These are phyloP conservation scores for Pyralis farinalis DNA, from an alignment of 2,888 invertebrate species.

Conservation along the genomic window DNA sequence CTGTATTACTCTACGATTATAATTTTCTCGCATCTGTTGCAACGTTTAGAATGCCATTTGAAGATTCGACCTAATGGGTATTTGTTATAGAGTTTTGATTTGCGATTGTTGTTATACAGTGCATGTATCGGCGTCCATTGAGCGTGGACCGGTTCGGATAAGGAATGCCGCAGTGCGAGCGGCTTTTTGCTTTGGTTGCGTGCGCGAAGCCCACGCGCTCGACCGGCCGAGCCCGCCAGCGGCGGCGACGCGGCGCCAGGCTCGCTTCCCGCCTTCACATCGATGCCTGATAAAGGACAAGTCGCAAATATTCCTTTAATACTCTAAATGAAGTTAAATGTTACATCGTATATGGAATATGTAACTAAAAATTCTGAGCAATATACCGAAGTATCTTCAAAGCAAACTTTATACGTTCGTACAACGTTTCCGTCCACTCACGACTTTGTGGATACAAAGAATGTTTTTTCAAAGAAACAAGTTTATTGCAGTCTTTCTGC, in stretches of 20 bases:
- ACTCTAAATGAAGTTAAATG: constrained; percentile 16
- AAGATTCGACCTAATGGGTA: constrained; percentile 26
- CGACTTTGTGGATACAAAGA: constrained; percentile 12
- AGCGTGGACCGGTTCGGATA: constrained; percentile 64
- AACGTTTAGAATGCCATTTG: constrained; percentile 18
- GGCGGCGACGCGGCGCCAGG: too few relatives aligned
- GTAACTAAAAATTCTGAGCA: not conserved
- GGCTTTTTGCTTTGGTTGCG: constrained; percentile 67
- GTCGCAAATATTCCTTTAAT: constrained; percentile 57
- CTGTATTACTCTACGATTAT: constrained; percentile 59
- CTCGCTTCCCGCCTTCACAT: constrained; percentile 40
- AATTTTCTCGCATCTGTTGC: constrained; percentile 47
- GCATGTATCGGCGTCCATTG: constrained; percentile 63
- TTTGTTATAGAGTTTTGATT: constrained; percentile 39
- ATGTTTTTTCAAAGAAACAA: constrained; percentile 5
- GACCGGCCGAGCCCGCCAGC: constrained; percentile 36
- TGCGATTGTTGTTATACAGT: constrained; percentile 23
- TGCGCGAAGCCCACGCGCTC: constrained; percentile 61
- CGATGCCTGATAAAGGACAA: constrained; percentile 55
- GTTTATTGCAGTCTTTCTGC: not conserved
- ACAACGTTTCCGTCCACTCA: constrained; percentile 9
- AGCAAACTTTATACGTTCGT: constrained; percentile 2
- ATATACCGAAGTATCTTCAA: not conserved
- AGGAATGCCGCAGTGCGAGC: constrained; percentile 65
- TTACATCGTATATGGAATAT: not conserved